Conservation (phyloP, 2,113 vertebrate species). For the Phainopepla nitens region DNA sequence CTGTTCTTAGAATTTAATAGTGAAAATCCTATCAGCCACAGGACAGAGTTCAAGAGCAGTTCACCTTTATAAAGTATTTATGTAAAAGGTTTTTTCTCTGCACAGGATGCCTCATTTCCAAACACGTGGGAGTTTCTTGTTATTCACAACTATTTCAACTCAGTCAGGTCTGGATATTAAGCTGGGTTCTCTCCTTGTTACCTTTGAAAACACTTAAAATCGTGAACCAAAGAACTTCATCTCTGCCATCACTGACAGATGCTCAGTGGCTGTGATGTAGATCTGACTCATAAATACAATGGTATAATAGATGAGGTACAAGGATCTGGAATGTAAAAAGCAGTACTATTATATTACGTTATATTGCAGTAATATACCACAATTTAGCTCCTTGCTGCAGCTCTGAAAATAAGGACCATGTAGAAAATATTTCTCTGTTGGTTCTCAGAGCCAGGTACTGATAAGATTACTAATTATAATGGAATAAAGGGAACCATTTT, state of each 20-base stretch:
- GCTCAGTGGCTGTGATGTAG: neutral
- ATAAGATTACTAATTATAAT: neutral
- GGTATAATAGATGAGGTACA: neutral
- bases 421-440: neutral
- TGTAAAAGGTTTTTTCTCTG: neutral
- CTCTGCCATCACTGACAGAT: neutral
- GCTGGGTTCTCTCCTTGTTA: neutral
- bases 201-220: neutral
- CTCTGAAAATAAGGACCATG: neutral
- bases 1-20: neutral
- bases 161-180: neutral
- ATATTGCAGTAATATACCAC: neutral
- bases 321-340: neutral
- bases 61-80: neutral
- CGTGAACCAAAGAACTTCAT: neutral
- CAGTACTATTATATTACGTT: neutral
- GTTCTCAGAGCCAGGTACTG: neutral
- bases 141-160: rapidly evolving
- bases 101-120: neutral
- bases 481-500: neutral
- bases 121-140: neutral
- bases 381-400: neutral
- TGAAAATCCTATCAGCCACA: neutral
- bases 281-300: neutral
- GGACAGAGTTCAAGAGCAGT: neutral